A percentile compares a stretch with the other conserved stretches of the same genome.
Conservation (phyloP, 2,113 vertebrate genomes). For the Plecturocebus donacophilus region DNA sequence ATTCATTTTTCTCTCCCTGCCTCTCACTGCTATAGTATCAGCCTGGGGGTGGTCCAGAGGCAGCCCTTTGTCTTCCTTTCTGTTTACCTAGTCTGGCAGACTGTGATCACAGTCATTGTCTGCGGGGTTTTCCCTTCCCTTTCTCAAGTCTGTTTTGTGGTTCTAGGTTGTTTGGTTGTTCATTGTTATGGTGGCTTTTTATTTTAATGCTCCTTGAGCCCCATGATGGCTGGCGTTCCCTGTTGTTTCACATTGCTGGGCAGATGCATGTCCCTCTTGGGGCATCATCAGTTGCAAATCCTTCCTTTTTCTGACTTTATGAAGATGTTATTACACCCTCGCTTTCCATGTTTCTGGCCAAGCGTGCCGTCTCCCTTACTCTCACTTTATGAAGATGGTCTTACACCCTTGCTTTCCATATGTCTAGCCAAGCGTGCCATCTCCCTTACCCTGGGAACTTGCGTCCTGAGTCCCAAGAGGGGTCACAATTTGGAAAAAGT, state of each 20-base stretch:
- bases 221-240: not conserved
- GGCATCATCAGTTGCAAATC: not conserved
- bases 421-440: too few species aligned
- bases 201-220: not conserved
- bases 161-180: not conserved
- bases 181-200: not conserved
- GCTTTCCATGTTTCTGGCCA: not conserved
- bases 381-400: not conserved
- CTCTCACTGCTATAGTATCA: not conserved
- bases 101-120: not conserved
- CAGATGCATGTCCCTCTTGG: not conserved
- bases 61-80: not conserved
- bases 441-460: not conserved
- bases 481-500: not conserved
- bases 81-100: not conserved
- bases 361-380: not conserved
- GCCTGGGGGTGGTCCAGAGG: not conserved
- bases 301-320: not conserved
- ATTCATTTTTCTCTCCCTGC: not conserved
- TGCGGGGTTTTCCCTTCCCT: not conserved
- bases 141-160: not conserved
- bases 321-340: not conserved
- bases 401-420: not conserved
- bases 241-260: not conserved
- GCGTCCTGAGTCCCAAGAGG: not conserved